A percentile compares a stretch with the other conserved stretches of the same genome.
Conservation (phyloP, 2,888 invertebrate genomes). For the Lithophane leautieri region DNA sequence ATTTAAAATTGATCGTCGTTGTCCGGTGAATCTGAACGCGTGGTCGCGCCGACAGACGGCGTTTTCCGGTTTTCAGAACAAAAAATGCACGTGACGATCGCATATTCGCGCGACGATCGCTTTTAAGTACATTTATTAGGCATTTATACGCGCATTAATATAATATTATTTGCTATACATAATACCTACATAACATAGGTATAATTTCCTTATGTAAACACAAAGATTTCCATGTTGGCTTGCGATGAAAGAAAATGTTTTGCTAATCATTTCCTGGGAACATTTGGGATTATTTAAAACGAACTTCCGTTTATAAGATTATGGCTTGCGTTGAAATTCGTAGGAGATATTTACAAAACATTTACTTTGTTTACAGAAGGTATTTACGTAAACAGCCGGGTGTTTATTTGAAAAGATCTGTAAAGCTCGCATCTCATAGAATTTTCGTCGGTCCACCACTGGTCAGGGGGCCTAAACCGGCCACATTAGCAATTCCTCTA, state of each 20-base stretch:
- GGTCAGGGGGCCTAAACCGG: no score
- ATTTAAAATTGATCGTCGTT: no score
- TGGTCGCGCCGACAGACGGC: no score
- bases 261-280: slow-evolving; percentile 57
- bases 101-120: no score
- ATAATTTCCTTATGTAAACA: slow-evolving; percentile 42
- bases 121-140: no score
- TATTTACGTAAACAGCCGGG: slow-evolving; percentile 15
- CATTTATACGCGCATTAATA: no score
- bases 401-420: background rate
- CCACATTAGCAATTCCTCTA: no score
- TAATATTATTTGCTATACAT: background rate
- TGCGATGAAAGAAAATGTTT: slow-evolving; percentile 55
- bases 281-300: slow-evolving; percentile 57
- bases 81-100: no score
- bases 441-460: background rate
- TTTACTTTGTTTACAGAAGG: slow-evolving; percentile 45
- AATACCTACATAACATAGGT: no score
- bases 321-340: slow-evolving; percentile 31
- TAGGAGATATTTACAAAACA: slow-evolving; percentile 55
- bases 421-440: background rate
- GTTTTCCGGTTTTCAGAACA: no score
- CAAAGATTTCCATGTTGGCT: slow-evolving; percentile 51
- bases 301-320: slow-evolving; percentile 45
- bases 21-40: no score